Conservation (phyloP, 2,888 invertebrate species). For the Anoncus sp. region DNA sequence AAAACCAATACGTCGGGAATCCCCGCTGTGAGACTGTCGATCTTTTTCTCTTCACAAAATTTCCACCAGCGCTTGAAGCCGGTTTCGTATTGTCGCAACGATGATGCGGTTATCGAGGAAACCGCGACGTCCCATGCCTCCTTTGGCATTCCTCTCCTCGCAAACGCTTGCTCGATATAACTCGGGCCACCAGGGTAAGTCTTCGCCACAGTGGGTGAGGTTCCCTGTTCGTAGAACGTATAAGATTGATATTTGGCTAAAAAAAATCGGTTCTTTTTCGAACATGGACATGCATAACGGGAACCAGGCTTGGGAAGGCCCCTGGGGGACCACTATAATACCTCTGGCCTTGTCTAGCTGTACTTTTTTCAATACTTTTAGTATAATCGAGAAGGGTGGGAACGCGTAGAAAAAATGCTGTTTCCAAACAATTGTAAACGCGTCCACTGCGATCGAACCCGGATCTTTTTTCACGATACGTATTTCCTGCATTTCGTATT, state of each 20-base stretch:
- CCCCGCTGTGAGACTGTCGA: conserved; percentile 17
- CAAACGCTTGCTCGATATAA: conserved; percentile 28
- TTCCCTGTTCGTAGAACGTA: conserved; percentile 10
- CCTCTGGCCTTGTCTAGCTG: conserved; percentile 6
- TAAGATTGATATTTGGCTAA: conserved; percentile 9
- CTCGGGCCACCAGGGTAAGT: conserved; percentile 41
- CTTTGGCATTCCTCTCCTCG: conserved; percentile 25
- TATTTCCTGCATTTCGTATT: conserved; percentile 38
- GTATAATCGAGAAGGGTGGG: no score
- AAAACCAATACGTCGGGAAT: conserved; percentile 44
- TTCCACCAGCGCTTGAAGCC: conserved; percentile 39
- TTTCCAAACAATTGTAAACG: conserved; percentile 25
- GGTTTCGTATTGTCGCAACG: conserved; percentile 26
- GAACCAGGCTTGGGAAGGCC: conserved; percentile 21
- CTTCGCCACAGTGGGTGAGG: conserved; percentile 32
- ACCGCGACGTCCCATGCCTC: conserved; percentile 10
- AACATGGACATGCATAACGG: neutral
- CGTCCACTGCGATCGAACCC: conserved; percentile 18
- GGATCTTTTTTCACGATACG: conserved; percentile 33
- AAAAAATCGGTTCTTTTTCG: neutral
- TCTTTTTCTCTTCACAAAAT: conserved; percentile 28
- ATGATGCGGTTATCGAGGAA: conserved; percentile 20
- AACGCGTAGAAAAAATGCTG: conserved; percentile 53
- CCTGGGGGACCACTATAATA: conserved; percentile 5
- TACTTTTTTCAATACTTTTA: conserved; percentile 5